phyloP scores from a whole-genome alignment of 1,140 invertebrate genomes.

The Piezodorus guildinii region DNA sequence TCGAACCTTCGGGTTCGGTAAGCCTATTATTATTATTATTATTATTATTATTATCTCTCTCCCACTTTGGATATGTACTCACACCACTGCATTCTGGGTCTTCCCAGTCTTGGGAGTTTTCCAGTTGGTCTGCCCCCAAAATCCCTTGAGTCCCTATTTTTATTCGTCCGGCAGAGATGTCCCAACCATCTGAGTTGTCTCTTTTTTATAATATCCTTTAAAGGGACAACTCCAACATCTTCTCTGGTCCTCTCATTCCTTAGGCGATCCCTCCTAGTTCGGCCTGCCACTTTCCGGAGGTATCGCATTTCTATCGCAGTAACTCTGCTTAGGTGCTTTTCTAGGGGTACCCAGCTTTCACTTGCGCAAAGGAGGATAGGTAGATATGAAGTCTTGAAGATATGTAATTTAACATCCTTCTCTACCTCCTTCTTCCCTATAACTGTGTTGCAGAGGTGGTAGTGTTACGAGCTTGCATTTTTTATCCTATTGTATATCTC shows the following conservation, averaged over 20 bases:
- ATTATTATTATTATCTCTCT: too few relatives aligned
- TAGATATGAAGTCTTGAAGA: background rate
- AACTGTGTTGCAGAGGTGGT: slow-evolving; percentile 2
- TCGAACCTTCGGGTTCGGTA: too few relatives aligned
- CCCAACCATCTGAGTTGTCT: background rate
- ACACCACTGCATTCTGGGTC: background rate
- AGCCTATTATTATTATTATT: too few relatives aligned
- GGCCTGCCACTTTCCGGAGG: background rate
- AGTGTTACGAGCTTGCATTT: background rate
- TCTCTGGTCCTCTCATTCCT: background rate
- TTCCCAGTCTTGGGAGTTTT: background rate
- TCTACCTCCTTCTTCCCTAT: background rate
- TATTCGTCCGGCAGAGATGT: background rate
- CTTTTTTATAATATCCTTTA: background rate
- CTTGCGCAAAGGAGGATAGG: background rate
- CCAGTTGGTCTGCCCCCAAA: background rate
- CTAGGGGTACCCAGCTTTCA: background rate
- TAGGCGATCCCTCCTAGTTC: background rate
- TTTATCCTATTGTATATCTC: too few relatives aligned
- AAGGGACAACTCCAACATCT: background rate
- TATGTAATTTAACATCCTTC: background rate
- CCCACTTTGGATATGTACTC: background rate
- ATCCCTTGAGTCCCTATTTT: background rate
- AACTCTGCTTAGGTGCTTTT: background rate
- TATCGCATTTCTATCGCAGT: background rate